phyloP scores from a whole-genome alignment of 1,140 invertebrate genomes.

The Drosophila saltans region DNA sequence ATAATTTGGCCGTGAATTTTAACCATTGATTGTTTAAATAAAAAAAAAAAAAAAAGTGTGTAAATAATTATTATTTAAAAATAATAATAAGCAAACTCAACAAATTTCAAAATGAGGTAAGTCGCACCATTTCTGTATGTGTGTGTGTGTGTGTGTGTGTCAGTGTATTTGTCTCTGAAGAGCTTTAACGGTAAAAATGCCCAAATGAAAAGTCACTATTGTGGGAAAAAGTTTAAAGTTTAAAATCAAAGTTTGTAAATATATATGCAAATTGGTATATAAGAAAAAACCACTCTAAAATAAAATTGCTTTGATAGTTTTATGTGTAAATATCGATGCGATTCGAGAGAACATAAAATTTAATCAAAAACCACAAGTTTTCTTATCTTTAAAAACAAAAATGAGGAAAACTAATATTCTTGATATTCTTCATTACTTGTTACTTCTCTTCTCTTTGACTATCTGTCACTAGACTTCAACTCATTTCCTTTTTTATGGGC shows the following conservation, averaged over 20 bases:
- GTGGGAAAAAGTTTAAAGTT: not conserved
- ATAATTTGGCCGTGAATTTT: slow-evolving; percentile 1
- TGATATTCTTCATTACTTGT: not conserved
- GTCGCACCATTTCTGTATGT: not conserved
- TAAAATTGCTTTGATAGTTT: no score
- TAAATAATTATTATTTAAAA: not conserved
- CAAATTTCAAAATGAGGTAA: slow-evolving; percentile 8
- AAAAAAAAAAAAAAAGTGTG: not conserved
- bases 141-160: not conserved
- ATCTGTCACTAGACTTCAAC: not conserved
- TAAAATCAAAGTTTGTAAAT: not conserved
- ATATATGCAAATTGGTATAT: not conserved
- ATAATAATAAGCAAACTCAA: not conserved
- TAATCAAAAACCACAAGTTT: no score
- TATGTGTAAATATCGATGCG: no score
- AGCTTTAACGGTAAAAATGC: slow-evolving; percentile 9
- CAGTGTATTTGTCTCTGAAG: not conserved
- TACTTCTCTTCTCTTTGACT: not conserved
- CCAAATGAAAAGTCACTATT: not conserved
- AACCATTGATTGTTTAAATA: slow-evolving; percentile 1
- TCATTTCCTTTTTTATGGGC: not conserved
- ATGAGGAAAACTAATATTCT: no score
- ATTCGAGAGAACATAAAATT: no score
- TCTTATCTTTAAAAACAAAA: no score
- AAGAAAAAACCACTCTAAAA: no score